Percentiles rank a stretch among this genome's conserved stretches.
Conservation (phyloP, 2,113 vertebrate species). For the Donacobius atricapilla region DNA sequence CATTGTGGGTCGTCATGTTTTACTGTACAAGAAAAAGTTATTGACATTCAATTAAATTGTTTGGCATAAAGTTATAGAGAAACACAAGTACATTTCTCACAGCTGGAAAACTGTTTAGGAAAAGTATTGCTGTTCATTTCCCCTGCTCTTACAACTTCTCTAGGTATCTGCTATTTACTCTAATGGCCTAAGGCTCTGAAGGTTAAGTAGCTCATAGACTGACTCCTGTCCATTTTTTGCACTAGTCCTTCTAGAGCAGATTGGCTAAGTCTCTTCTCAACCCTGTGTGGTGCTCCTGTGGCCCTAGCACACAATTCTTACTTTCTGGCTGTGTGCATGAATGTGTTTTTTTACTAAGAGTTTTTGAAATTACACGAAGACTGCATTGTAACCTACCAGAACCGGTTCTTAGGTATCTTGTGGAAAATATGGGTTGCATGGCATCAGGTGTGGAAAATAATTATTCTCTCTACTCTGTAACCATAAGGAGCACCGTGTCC, state of each 20-base stretch:
- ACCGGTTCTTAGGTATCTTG: not conserved
- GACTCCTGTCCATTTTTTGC: not conserved
- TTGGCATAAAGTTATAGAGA: not conserved
- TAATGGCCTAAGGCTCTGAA: not conserved
- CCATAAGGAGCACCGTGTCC: not conserved
- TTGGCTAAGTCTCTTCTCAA: not conserved
- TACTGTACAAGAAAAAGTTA: not conserved
- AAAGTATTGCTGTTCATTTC: not conserved
- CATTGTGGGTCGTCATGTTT: not conserved
- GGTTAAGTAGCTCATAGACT: not conserved
- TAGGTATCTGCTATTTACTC: not conserved
- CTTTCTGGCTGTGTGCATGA: not conserved
- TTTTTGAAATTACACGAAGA: not conserved
- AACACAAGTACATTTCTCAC: not conserved
- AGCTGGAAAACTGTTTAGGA: not conserved
- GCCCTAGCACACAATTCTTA: not conserved
- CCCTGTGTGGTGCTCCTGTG: accelerated
- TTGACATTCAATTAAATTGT: not conserved
- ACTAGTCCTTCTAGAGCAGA: not conserved
- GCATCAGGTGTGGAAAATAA: not conserved
- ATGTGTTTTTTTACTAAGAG: not conserved
- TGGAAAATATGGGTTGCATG: not conserved
- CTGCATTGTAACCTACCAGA: not conserved
- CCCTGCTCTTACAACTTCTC: not conserved
- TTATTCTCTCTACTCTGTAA: not conserved